Base-by-base conservation (phyloP, 1,140 invertebrate genomes). In the Panagrolaimus sp. region DNA sequence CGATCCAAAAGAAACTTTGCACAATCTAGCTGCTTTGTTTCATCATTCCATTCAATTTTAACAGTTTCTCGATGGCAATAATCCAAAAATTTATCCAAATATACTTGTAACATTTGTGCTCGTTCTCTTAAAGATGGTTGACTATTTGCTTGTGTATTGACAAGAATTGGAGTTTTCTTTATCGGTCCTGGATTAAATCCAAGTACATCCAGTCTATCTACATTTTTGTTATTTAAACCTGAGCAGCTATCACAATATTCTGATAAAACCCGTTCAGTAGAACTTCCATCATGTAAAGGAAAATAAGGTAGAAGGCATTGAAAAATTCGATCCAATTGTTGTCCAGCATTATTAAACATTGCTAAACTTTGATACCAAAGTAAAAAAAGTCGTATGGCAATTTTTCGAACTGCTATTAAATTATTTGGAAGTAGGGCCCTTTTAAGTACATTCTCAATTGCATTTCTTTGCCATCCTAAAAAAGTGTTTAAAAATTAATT, bases 11-110 rank as follows among this genome's bases (percentile, higher is more conserved):
- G 66, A 66, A 81, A 81, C 44, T 72, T 73, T 14, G 72, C 80
- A 70, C 74, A 75, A 42, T 77, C 70, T 9, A 74, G 11, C 46
- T 74, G 67, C 20, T 65, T 68, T 5, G 43, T 44, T 13, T 75
- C 68, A 48, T 82, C 73, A 38, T 73, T 57, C 79, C 79, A 81
- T 67, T 82, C 76, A 42, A 81, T 77, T 67, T 76, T 74, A 31
- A 71, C 71, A 1, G 73, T 75, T 62, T 81, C 80, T 8, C 79
- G 73, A 31, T 65, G 70, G 42, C 64, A 68, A 65, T 81, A 81
- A 64, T 81, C 79, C 27, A 81, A 69, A 51, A 81, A 82, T 66
- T 81, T 81, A 48, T 81, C 79, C 47, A 81, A 57, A 65, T 81
- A 81, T 9, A 82, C 78, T 68, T 81, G 79, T 8, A 81, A 65